These are phyloP conservation scores for Rhodinocichla rosea DNA, from an alignment of 2,113 vertebrate genomes.

Conservation along the genomic window DNA sequence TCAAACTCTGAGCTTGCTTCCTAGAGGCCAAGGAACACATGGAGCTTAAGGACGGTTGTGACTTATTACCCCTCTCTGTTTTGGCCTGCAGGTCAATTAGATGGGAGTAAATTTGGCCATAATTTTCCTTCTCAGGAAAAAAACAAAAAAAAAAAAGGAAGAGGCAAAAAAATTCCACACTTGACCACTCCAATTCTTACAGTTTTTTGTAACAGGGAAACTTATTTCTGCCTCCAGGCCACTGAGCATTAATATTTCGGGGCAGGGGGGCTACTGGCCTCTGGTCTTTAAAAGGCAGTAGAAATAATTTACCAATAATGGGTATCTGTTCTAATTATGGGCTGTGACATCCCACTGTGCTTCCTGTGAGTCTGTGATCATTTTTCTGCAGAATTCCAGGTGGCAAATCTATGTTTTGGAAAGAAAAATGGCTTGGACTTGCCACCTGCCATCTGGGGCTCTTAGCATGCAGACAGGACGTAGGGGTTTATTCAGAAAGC, in stretches of 20 bases:
- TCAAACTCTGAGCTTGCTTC: background rate
- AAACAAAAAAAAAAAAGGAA: background rate
- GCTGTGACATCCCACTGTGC: background rate
- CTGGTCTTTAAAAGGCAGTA: background rate
- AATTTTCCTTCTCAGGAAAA: background rate
- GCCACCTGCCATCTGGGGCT: conserved; percentile 24
- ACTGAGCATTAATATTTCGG: background rate
- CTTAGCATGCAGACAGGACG: background rate
- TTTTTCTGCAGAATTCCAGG: conserved; percentile 30
- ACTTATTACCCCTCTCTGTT: background rate
- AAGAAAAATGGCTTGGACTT: background rate
- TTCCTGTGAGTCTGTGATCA: background rate
- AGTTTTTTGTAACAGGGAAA: background rate
- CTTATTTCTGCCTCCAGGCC: background rate
- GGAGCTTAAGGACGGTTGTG: background rate
- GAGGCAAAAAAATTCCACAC: background rate
- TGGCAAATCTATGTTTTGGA: conserved; percentile 25
- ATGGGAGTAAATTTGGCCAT: background rate
- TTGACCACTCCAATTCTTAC: background rate
- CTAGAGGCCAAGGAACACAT: background rate
- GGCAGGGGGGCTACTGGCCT: background rate
- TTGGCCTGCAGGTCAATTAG: background rate
- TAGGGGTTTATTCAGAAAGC: background rate
- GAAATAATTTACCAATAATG: background rate
- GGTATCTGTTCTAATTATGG: background rate